Evolutionary conservation across 2,888 invertebrate species (phyloP), one percentile per base, ranked within the genome.

Genomic region (Kuschelorhynchus macadamiae): DNA sequence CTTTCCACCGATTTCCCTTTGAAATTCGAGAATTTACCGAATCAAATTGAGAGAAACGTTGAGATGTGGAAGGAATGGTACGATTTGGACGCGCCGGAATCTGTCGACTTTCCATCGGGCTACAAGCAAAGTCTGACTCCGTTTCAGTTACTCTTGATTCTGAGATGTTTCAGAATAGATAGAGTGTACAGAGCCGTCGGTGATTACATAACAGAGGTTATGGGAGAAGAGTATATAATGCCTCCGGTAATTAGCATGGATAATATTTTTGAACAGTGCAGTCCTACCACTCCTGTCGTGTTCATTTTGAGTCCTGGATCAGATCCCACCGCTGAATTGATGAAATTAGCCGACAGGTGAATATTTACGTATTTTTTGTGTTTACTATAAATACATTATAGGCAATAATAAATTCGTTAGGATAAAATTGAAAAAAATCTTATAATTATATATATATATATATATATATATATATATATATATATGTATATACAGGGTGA

Each of bases 301-400:
- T 97, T 98, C 80, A 93, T 97, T 71, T 85, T 97, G 47, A 96
- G 96, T 72, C 95, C 97, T 9, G 97, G 97, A 0, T 96, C 96
- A 0, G 96, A 98, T 84, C 97, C 97, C 0, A 92, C 96, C 0
- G 91, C 91, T 65, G 94, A 95, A 77, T 83, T 94, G 55, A 91
- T 93, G 88, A 93, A 93, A 82, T 81, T 94, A 12, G 92, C 93
- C 4, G 89, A 92, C 72, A 84, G 90, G 74, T 76, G 67, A 67
- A 50, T 63, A 49, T 16, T 12, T 12, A n/a, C n/a, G n/a, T 32
- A 16, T 46, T 57, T 30, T 17, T 9, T 30, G 30, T 9, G n/a
- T n/a, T n/a, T n/a, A n/a, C n/a, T n/a, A n/a, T n/a, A n/a, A n/a
- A n/a, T n/a, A n/a, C n/a, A n/a, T n/a, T n/a, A n/a, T n/a, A n/a